Conservation (phyloP, 2,113 vertebrate genomes). For the Cathartes aura region DNA sequence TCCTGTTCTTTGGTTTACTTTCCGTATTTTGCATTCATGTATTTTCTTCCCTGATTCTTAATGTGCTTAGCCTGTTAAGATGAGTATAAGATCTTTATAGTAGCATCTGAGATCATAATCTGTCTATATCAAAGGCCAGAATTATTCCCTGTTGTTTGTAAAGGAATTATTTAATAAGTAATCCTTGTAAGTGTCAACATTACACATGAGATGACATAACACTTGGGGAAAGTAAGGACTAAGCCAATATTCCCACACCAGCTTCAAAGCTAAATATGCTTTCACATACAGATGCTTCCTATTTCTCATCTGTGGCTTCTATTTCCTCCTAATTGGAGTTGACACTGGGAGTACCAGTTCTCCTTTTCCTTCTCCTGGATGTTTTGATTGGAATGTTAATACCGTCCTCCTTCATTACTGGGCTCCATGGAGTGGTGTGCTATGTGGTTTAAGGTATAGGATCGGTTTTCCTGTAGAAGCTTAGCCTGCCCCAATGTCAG, state of each 20-base stretch:
- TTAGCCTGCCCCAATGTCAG: not conserved
- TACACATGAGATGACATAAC: conserved; percentile 68
- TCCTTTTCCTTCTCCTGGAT: conserved; percentile 63
- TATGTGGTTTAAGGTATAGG: not conserved
- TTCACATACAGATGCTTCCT: conserved; percentile 61
- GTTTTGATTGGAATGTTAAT: conserved; percentile 74
- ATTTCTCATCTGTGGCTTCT: conserved; percentile 65
- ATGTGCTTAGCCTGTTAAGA: conserved; percentile 36
- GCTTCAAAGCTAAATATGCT: conserved; percentile 71
- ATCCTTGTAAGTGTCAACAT: conserved; percentile 66
- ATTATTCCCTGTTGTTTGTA: conserved; percentile 73
- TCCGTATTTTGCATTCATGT: conserved; percentile 24
- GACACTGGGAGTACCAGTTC: conserved; percentile 63
- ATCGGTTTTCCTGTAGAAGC: not conserved
- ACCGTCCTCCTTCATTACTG: not conserved
- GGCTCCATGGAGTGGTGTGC: not conserved
- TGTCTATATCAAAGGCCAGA: conserved; percentile 72
- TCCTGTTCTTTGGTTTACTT: conserved; percentile 38
- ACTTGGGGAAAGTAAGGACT: conserved; percentile 71
- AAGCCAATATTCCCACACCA: conserved; percentile 68
- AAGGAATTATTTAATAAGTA: conserved; percentile 77
- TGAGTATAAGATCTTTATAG: conserved; percentile 38
- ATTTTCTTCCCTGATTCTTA: conserved; percentile 34
- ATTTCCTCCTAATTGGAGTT: conserved; percentile 60
- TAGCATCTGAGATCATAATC: conserved; percentile 66